Percentiles rank a stretch among this genome's conserved stretches.
phyloP scores from a whole-genome alignment of 2,113 vertebrate genomes.

The Madoqua kirkii region DNA sequence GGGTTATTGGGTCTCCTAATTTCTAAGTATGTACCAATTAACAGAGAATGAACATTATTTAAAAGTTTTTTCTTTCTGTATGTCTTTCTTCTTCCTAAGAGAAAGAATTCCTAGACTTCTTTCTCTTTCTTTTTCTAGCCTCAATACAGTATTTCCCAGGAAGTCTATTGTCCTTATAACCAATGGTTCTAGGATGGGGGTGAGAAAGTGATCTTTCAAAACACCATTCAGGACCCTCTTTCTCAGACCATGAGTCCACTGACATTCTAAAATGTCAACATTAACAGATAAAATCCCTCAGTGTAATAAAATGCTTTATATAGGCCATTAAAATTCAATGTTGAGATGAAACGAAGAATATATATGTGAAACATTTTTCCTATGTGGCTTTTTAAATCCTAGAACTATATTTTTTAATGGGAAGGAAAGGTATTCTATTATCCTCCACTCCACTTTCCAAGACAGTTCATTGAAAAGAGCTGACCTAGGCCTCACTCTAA shows the following conservation, averaged over 20 bases:
- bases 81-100: background rate
- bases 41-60: background rate
- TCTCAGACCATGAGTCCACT: background rate
- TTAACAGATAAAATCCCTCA: background rate
- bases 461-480: background rate
- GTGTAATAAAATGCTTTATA: background rate
- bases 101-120: background rate
- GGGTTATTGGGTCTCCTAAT: background rate
- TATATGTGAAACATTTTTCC: background rate
- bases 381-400: background rate
- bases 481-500: background rate
- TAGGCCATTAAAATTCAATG: background rate
- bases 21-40: background rate
- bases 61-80: background rate
- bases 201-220: background rate
- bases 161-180: background rate
- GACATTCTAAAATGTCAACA: background rate
- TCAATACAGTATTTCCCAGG: background rate
- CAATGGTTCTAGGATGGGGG: background rate
- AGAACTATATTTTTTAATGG: background rate
- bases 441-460: background rate
- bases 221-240: background rate
- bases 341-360: background rate
- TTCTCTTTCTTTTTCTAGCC: background rate
- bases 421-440: background rate